phyloP scores from a whole-genome alignment of 2,888 invertebrate genomes.

The Drosophila pegasa region DNA sequence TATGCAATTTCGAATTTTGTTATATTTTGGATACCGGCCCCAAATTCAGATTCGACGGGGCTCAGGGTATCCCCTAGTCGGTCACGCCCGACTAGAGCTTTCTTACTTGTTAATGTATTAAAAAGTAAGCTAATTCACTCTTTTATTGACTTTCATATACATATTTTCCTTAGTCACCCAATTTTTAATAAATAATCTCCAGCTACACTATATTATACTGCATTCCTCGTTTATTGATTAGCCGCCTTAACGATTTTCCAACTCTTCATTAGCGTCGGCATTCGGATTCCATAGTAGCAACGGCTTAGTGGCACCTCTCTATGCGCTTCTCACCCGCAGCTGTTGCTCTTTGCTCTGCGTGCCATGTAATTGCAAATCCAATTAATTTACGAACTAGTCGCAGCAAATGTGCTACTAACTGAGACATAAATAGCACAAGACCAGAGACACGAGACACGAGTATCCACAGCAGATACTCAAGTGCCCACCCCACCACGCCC shows the following conservation, averaged over 20 bases:
- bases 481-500: background rate
- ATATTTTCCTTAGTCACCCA: background rate
- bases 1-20: too few species aligned
- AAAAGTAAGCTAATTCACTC: too few species aligned
- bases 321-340: slow-evolving; percentile 32
- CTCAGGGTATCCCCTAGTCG: too few species aligned
- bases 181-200: too few species aligned
- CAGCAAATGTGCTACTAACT: slow-evolving; percentile 76
- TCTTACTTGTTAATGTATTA: too few species aligned
- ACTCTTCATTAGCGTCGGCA: slow-evolving; percentile 7
- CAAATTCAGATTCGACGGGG: too few species aligned
- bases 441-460: slow-evolving; percentile 39
- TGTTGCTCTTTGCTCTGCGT: slow-evolving; percentile 18
- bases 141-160: background rate
- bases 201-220: background rate
- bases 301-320: slow-evolving; percentile 47
- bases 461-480: slow-evolving; percentile 37
- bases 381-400: slow-evolving; percentile 78
- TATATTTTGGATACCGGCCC: too few species aligned
- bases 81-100: too few species aligned
- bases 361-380: slow-evolving; percentile 81
- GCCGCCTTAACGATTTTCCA: slow-evolving; percentile 13
- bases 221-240: slow-evolving; percentile 13
- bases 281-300: slow-evolving; percentile 14
- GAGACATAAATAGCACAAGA: slow-evolving; percentile 77